These are phyloP conservation scores for Panulirus ornatus DNA, from an alignment of 1,140 invertebrate genomes.

Conservation along the genomic window DNA sequence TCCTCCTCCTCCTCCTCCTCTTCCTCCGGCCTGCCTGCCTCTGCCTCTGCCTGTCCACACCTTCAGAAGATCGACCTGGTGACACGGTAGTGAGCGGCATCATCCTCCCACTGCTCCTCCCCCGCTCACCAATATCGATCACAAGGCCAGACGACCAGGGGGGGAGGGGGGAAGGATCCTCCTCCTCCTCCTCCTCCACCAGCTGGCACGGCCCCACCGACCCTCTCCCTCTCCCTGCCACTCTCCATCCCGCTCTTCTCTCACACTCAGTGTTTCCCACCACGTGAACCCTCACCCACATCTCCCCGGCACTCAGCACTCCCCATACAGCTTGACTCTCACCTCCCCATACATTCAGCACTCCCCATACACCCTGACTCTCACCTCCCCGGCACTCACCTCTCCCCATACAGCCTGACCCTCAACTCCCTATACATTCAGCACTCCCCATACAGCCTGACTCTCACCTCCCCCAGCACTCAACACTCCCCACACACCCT, in stretches of 20 bases:
- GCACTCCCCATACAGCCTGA: too few species aligned
- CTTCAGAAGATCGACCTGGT: neutral
- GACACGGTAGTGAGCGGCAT: neutral
- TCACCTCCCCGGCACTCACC: neutral
- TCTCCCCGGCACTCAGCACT: too few species aligned
- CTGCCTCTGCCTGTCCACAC: too few species aligned
- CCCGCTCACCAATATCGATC: constrained; percentile 17
- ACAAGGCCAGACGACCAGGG: too few species aligned
- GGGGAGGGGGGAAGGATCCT: too few species aligned
- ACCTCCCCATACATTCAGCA: neutral
- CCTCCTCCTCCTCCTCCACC: neutral
- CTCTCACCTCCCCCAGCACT: neutral
- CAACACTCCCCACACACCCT: neutral
- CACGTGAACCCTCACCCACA: neutral
- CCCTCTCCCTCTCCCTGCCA: neutral
- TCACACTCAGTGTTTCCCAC: neutral
- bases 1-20: too few species aligned
- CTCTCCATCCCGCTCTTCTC: neutral
- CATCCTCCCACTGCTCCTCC: neutral
- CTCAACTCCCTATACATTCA: too few species aligned
- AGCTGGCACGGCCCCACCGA: neutral
- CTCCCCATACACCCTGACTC: neutral
- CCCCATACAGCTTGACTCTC: too few species aligned
- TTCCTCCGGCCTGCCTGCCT: too few species aligned
- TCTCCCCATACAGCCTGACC: neutral